Base-by-base conservation (phyloP, 92 coral and sea anemone genomes). In the Umimayanthus kanabou region DNA sequence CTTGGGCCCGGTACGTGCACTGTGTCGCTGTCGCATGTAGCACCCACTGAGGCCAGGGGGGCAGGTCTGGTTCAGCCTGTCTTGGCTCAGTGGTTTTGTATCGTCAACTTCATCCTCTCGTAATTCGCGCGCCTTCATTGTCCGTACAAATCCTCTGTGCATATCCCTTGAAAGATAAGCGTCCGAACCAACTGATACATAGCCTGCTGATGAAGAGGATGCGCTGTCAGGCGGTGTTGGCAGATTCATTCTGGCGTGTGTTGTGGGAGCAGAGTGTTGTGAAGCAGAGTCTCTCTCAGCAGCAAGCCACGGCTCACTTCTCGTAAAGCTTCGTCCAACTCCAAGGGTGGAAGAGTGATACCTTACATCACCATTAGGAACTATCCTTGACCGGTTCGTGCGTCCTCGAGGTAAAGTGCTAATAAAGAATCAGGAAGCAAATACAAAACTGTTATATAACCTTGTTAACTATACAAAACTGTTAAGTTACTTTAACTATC, bases 181-280 rank as follows among this genome's bases (percentile, higher is more conserved):
- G 69, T 81, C 90, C 33, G 89, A 81, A 70, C 77, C 84, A 39
- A 85, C 40, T 37, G 87, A 25, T 76, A 80, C 42, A 40, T 90
- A 85, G 39, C 88, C 88, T 4, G 78, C 67, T 3, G 88, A 67
- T 20, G 85, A 64, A 71, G 90, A 58, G 22, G 85, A 66, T 58
- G 92, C 79, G 28, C 92, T 92, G 81, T 77, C 65, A 65, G 92
- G 94, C 15, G 90, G 94, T 66, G 85, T 87, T n/a, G 92, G 90
- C 23, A 90, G 85, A 79, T 79, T 79, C 28, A 90, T 77, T 13
- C 69, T 85, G 49, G 80, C 85, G 10, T 79, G 82, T 29, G 86
- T 22, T 40, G 16, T 39, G 25, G 79, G n/a, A 71, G 77, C 66
- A 70, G 28, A 42, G 39, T 47, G 61, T 18, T 47, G 77, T 70